Conservation (phyloP, 2,888 invertebrate species). For the Silvanus unidentatus region DNA sequence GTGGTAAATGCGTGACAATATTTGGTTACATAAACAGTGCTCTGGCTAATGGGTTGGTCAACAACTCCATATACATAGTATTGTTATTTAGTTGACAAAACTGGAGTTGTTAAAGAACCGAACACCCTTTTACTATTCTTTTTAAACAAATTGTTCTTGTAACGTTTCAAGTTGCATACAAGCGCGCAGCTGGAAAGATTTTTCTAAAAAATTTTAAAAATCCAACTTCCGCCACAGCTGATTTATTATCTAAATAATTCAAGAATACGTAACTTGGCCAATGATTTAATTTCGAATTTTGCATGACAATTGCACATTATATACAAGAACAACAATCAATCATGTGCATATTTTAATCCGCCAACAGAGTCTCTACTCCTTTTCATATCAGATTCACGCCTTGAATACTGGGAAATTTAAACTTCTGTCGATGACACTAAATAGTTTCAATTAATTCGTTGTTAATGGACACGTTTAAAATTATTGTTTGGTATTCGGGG, state of each 20-base stretch:
- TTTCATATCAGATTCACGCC: slow-evolving; percentile 1
- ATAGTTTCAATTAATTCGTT: slow-evolving; percentile 21
- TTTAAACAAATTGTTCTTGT: too few species aligned
- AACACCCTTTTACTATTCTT: too few species aligned
- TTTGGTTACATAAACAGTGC: slow-evolving; percentile 28
- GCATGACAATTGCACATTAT: too few species aligned
- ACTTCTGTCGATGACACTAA: slow-evolving; percentile 36
- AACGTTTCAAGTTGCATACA: too few species aligned
- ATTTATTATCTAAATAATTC: background rate
- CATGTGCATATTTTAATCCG: background rate
- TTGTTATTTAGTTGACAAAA: too few species aligned
- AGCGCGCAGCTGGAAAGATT: too few species aligned
- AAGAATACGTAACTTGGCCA: background rate
- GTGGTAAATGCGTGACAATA: slow-evolving; percentile 28
- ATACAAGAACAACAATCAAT: too few species aligned
- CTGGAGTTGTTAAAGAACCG: too few species aligned
- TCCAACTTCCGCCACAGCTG: too few species aligned
- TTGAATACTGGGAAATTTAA: slow-evolving; percentile 23
- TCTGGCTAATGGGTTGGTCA: slow-evolving; percentile 28
- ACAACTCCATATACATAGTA: slow-evolving; percentile 8
- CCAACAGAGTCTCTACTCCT: background rate
- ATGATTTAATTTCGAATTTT: background rate
- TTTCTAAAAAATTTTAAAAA: background rate
- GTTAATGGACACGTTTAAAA: background rate
- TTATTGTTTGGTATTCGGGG: background rate